Conservation (phyloP, 2,888 invertebrate genomes). For the Uloborus plumipes region DNA sequence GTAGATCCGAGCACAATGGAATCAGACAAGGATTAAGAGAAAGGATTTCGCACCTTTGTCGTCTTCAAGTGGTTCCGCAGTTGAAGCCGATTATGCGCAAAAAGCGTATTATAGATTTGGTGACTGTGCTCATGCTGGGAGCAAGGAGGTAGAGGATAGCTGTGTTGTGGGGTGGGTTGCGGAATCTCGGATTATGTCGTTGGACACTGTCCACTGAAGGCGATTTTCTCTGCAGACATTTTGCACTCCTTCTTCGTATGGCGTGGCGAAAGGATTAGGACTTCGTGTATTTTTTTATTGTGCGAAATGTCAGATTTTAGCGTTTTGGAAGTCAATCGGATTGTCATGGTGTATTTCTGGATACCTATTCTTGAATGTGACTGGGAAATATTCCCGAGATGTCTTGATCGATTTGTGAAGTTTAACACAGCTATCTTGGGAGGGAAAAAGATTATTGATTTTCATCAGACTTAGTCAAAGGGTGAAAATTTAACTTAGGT, state of each 20-base stretch:
- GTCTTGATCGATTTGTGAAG: no score
- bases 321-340: no score
- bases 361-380: constrained; percentile 1
- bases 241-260: neutral
- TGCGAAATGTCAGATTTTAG: no score
- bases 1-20: constrained; percentile 48
- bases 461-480: no score
- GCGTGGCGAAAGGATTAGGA: no score
- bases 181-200: constrained; percentile 26
- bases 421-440: neutral
- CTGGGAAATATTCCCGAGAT: no score
- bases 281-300: no score
- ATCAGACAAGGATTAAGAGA: constrained; percentile 58
- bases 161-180: constrained; percentile 33
- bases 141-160: constrained; percentile 23
- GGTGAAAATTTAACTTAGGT: no score
- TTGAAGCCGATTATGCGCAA: constrained; percentile 61
- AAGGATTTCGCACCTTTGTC: constrained; percentile 59
- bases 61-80: constrained; percentile 53
- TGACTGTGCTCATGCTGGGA: no score
- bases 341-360: constrained; percentile 3
- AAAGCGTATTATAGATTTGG: constrained; percentile 59
- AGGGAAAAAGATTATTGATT: no score
- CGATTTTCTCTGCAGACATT: constrained; percentile 8
- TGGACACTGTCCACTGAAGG: constrained; percentile 33